Evolutionary conservation across 2,888 invertebrate genomes (phyloP).

Genomic region (Adelognathus sp.): DNA sequence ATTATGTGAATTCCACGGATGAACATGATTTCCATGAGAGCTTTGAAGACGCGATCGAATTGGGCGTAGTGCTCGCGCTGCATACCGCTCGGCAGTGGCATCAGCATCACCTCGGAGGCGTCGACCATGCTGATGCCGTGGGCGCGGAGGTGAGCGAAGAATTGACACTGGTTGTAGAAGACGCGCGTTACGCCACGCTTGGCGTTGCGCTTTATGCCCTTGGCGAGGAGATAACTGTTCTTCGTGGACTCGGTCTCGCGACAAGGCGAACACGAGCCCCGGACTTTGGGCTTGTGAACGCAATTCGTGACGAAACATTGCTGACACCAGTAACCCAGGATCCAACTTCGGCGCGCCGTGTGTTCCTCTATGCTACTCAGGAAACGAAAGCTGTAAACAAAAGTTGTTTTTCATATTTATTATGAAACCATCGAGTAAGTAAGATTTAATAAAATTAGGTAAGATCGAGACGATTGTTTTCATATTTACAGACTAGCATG

Average conservation of each 20-base stretch:
- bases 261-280: constrained; percentile 44
- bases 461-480: no score
- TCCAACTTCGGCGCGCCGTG: constrained; percentile 73
- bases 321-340: constrained; percentile 77
- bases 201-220: constrained; percentile 66
- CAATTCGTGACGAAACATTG: constrained; percentile 71
- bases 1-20: constrained; percentile 70
- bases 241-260: constrained; percentile 63
- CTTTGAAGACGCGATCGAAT: constrained; percentile 69
- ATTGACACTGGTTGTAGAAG: constrained; percentile 78
- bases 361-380: constrained; percentile 74
- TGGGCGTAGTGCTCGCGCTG: constrained; percentile 64
- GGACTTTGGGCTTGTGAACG: constrained; percentile 60
- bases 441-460: no score
- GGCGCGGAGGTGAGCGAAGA: constrained; percentile 72
- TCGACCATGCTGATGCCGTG: constrained; percentile 69
- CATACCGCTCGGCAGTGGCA: constrained; percentile 73
- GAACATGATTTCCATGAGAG: constrained; percentile 75
- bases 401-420: not conserved
- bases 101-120: constrained; percentile 74
- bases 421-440: not conserved
- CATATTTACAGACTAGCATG: no score
- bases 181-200: constrained; percentile 69
- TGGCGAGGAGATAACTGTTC: constrained; percentile 64
- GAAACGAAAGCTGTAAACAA: constrained; percentile 72